A percentile compares a stretch with the other conserved stretches of the same genome.
Evolutionary conservation across 2,797 vertebrate species (phyloP).

Genomic region (Perodicticus potto): DNA sequence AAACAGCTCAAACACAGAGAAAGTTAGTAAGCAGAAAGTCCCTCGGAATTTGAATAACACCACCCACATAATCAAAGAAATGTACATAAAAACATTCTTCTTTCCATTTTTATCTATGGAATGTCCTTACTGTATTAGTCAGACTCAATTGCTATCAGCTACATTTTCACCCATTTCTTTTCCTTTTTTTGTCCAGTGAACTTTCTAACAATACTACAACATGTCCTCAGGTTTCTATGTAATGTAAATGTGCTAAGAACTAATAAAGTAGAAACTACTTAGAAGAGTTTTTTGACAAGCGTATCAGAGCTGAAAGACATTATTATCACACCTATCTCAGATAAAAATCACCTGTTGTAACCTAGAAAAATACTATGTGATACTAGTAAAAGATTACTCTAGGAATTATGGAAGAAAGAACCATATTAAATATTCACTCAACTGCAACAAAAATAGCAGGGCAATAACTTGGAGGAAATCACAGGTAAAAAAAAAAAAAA

Average conservation of each 20-base stretch:
- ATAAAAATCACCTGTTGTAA: background rate
- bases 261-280: background rate
- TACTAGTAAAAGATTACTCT: background rate
- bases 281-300: slow-evolving; percentile 1
- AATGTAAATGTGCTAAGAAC: slow-evolving; percentile 21
- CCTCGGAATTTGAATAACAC: slow-evolving; percentile 37
- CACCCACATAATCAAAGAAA: background rate
- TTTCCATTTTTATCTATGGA: background rate
- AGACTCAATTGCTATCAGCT: background rate
- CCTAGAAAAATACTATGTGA: background rate
- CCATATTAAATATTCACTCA: background rate
- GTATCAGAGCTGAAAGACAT: background rate
- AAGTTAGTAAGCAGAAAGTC: slow-evolving; percentile 36
- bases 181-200: background rate
- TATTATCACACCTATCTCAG: background rate
- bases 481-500: background rate
- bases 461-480: background rate
- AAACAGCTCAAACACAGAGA: slow-evolving; percentile 13
- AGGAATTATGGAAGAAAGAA: background rate
- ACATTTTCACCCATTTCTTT: background rate
- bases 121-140: background rate
- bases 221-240: background rate
- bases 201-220: background rate
- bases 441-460: background rate
- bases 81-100: background rate